phyloP scores from a whole-genome alignment of 2,888 invertebrate species.

The Zygogramma bicolorata region DNA sequence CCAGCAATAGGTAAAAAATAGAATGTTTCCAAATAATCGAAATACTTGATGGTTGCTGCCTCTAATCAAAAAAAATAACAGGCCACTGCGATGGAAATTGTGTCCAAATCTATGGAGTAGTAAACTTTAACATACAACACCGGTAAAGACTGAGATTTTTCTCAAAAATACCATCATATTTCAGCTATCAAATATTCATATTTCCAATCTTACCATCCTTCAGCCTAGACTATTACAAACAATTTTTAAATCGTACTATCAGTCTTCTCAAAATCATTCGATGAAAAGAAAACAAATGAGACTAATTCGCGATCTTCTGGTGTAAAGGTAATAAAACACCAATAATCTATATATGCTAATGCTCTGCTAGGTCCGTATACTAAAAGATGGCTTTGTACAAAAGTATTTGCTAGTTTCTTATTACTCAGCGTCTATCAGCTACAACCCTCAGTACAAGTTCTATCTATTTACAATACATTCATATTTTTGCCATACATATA shows the following conservation, averaged over 20 bases:
- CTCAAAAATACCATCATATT: too few relatives aligned
- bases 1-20: background rate
- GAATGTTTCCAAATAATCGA: background rate
- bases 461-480: constrained; percentile 33
- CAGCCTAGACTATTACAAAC: constrained; percentile 23
- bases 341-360: constrained; percentile 46
- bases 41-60: background rate
- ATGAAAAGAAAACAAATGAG: constrained; percentile 45
- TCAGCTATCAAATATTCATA: background rate
- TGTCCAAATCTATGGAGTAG: too few relatives aligned
- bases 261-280: constrained; percentile 56
- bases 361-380: constrained; percentile 55
- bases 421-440: constrained; percentile 51
- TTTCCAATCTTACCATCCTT: background rate
- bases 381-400: constrained; percentile 59
- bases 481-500: constrained; percentile 1
- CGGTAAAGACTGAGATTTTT: too few relatives aligned
- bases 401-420: constrained; percentile 51
- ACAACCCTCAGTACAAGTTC: constrained; percentile 51
- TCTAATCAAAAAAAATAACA: background rate
- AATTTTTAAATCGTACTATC: constrained; percentile 47
- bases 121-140: too few relatives aligned
- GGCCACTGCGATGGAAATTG: too few relatives aligned
- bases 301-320: constrained; percentile 49
- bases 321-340: constrained; percentile 58